Evolutionary conservation across 2,113 vertebrate species (phyloP).

Genomic region (Osmerus eperlanus): DNA sequence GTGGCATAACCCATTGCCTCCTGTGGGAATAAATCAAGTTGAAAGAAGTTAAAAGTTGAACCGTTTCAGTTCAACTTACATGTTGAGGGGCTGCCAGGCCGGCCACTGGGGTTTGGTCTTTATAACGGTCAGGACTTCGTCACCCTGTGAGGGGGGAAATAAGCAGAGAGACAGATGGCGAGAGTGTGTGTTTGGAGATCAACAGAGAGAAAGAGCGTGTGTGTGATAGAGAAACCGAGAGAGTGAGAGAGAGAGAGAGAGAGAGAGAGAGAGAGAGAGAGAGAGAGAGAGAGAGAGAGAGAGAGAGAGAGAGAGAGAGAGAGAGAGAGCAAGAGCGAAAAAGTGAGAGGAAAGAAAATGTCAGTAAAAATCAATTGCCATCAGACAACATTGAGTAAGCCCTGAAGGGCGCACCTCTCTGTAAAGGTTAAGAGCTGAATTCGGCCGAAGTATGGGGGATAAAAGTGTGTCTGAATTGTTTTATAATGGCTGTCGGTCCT

Average conservation of each 20-base stretch:
- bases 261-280: conserved; percentile 2
- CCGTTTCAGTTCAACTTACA: conserved; percentile 80
- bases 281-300: conserved; percentile 19
- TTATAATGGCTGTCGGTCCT: conserved; percentile 1
- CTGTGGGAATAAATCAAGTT: too few species aligned
- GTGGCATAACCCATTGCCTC: too few species aligned
- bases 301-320: conserved; percentile 31
- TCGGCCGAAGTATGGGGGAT: neutral
- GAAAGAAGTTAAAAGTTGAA: too few species aligned
- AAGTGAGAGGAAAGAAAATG: conserved; percentile 1
- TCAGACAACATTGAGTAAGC: neutral
- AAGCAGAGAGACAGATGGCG: conserved; percentile 11
- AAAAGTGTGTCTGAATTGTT: neutral
- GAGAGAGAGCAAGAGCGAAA: conserved; percentile 4
- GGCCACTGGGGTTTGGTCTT: conserved; percentile 99
- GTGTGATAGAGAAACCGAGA: conserved; percentile 3
- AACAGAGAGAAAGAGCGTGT: conserved; percentile 7
- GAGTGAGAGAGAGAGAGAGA: conserved; percentile 37
- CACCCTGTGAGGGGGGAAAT: conserved; percentile 76
- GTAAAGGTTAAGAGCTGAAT: conserved; percentile 5
- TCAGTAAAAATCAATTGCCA: neutral
- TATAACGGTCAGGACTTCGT: conserved; percentile 96
- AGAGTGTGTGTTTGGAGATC: conserved; percentile 36
- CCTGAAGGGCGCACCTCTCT: too few species aligned
- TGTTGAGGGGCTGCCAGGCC: conserved; percentile 94